These are phyloP conservation scores for Sarcophaga peregrina DNA, from an alignment of 1,140 invertebrate genomes.

Conservation along the genomic window DNA sequence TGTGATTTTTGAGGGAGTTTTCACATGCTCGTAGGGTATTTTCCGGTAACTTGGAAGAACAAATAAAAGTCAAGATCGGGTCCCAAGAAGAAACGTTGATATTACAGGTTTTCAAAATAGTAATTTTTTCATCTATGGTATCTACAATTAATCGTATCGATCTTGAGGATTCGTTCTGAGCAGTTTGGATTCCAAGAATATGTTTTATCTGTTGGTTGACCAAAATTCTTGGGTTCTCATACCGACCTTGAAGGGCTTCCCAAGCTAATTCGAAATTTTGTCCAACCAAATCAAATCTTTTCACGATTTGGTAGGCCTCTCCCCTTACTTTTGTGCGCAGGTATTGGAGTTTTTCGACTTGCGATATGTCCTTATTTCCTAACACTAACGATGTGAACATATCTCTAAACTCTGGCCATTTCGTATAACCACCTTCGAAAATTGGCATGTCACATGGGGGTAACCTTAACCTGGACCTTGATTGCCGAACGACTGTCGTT, in stretches of 20 bases:
- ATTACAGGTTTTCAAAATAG: too few species aligned
- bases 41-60: too few species aligned
- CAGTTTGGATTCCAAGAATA: background rate
- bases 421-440: background rate
- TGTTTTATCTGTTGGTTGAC: background rate
- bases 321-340: background rate
- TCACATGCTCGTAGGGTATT: too few species aligned
- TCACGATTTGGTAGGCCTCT: background rate
- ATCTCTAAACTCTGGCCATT: background rate
- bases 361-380: background rate
- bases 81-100: too few species aligned
- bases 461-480: background rate
- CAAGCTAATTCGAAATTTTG: conserved; percentile 15
- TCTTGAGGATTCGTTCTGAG: background rate
- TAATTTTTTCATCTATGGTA: too few species aligned
- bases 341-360: background rate
- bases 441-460: background rate
- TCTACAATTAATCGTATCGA: too few species aligned
- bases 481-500: too few species aligned
- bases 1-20: too few species aligned
- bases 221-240: background rate
- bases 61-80: too few species aligned
- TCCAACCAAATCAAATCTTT: background rate
- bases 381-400: background rate
- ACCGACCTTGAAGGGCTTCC: background rate